Base-by-base conservation (phyloP, 2,113 vertebrate genomes). In the Carassius carassius region DNA sequence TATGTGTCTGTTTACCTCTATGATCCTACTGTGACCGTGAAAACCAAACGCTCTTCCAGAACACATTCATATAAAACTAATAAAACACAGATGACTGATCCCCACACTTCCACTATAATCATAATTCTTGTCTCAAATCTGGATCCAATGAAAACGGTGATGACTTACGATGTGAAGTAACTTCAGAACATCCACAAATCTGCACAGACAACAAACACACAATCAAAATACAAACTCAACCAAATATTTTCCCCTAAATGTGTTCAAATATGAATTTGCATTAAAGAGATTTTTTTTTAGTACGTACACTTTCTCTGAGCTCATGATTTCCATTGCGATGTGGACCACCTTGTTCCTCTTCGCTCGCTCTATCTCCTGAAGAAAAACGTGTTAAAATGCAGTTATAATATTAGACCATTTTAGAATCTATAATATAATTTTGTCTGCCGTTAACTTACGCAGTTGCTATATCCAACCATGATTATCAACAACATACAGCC, bases 141-240 rank as follows among this genome's bases (percentile, higher is more conserved):
- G 25, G 29, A 70, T 3, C 16, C 77, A 78, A n/a, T 25, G 25
- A 54, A 70, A 44, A 35, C 16, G 44, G 51, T 19, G 35, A n/a
- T 72, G 21, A 98, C 98, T 99, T 95, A 99, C 98, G 86, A 99
- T 97, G 91, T 99, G 97, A 87, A 99, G 94, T 87, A 99, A 95
- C 93, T 98, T 99, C 89, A 99, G 95, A 84, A 97, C 98, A 83
- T 98, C 96, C 87, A 99, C 98, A 95, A 99, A 99, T 91, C 98
- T 99, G 91, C 81, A 37, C 3, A 91, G 87, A 84, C 81, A 73
- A 75, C 62, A 85, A 1, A 65, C 47, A 63, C 41, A 25, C 77
- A 81, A 13, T 25, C 35, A 29, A 3, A 58, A 54, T 62, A 12
- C 17, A 32, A 60, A 84, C 14, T 32, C 11, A 69, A 16, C 29